Conservation (phyloP, 2,113 vertebrate species). For the Epinephelus fuscoguttatus region DNA sequence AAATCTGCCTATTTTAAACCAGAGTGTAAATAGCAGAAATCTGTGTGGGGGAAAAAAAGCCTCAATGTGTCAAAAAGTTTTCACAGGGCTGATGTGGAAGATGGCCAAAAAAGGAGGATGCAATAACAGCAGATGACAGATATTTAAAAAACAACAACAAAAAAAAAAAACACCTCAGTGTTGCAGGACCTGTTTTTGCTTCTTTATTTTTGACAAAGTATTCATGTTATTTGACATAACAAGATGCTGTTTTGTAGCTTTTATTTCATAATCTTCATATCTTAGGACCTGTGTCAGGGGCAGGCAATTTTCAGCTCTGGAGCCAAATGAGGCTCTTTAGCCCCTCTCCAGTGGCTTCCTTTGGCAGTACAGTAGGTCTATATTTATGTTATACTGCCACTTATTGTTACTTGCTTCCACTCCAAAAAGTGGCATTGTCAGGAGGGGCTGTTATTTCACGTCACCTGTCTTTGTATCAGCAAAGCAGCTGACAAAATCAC, state of each 20-base stretch:
- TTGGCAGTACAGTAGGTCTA: too few species aligned
- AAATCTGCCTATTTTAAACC: background rate
- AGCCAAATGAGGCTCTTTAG: too few species aligned
- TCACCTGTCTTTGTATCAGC: background rate
- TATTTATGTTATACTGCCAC: background rate
- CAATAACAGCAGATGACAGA: background rate
- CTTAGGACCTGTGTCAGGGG: background rate
- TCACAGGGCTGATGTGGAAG: too few species aligned
- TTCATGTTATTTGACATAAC: background rate
- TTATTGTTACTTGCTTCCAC: background rate
- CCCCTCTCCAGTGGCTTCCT: too few species aligned
- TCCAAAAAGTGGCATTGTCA: background rate
- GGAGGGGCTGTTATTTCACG: background rate
- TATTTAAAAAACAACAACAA: background rate
- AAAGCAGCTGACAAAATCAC: background rate
- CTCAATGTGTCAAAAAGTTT: too few species aligned
- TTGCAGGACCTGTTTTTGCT: too few species aligned
- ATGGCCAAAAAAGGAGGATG: background rate
- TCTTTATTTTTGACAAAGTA: background rate
- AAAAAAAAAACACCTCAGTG: background rate
- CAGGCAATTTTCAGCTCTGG: too few species aligned
- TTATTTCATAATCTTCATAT: background rate
- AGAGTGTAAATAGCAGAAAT: background rate
- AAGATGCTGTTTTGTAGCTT: background rate
- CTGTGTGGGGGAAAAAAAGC: background rate